Evolutionary conservation across 1,140 invertebrate species (phyloP), one percentile per base, ranked within the genome.

Genomic region (Rhynchophorus ferrugineus): DNA sequence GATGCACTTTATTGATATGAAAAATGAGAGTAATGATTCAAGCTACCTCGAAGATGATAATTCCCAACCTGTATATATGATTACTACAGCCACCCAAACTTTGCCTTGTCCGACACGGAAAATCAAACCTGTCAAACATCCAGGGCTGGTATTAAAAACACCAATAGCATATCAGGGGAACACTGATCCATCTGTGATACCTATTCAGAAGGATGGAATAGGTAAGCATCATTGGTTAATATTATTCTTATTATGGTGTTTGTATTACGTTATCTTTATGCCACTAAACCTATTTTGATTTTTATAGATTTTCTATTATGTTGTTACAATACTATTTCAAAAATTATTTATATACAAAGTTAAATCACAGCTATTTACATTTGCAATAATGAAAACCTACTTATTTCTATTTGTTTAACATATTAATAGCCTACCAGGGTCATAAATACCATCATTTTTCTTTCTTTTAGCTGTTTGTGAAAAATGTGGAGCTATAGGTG

Each of bases 401-500:
- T n/a, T n/a, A n/a, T n/a, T n/a, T n/a, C n/a, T n/a, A n/a, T n/a
- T n/a, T n/a, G n/a, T n/a, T n/a, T n/a, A n/a, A n/a, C n/a, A n/a
- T n/a, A n/a, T n/a, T n/a, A n/a, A n/a, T n/a, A n/a, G n/a, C n/a
- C n/a, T n/a, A n/a, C n/a, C n/a, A n/a, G n/a, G n/a, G n/a, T n/a
- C n/a, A n/a, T n/a, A n/a, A n/a, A n/a, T 33, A 18, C 13, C 16
- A 48, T 41, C 20, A 53, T 38, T 43, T 49, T 36, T 24, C 49
- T 47, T 62, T 70, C 60, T 68, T 74, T 11, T 57, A 89, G 87
- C 87, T 62, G 85, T 90, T 22, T 92, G 89, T 77, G 85, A 89
- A 71, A 86, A 87, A 69, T 93, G 89, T 72, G 89, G 89, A 43
- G 84, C 86, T 21, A 87, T 91, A 59, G 89, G 89, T 53, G 88